phyloP scores from a whole-genome alignment of 2,888 invertebrate genomes.

The Bruchidius siliquastri region DNA sequence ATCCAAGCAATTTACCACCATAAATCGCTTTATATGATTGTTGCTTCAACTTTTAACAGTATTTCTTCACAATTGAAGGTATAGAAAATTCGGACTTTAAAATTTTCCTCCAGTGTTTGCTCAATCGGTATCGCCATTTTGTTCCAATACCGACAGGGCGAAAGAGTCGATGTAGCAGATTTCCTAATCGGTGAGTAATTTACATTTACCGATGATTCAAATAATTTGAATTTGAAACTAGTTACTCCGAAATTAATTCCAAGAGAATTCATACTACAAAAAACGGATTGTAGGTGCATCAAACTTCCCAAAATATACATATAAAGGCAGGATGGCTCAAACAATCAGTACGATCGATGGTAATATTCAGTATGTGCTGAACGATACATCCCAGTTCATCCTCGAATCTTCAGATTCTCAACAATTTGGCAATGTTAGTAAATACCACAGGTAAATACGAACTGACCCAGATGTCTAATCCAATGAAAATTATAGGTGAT shows the following conservation, averaged over 20 bases:
- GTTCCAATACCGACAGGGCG: not conserved
- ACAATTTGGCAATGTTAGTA: not conserved
- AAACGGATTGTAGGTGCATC: not conserved
- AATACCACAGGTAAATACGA: too few relatives aligned
- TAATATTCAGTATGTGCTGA: not conserved
- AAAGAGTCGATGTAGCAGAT: not conserved
- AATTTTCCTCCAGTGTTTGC: not conserved
- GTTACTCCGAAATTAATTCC: not conserved
- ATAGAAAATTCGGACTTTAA: not conserved
- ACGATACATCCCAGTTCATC: not conserved
- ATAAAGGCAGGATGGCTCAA: not conserved
- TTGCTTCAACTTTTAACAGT: not conserved
- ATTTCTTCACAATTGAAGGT: not conserved
- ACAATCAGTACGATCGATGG: not conserved
- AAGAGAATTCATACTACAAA: not conserved
- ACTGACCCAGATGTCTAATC: not conserved
- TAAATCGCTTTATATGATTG: not conserved
- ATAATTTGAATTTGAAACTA: not conserved
- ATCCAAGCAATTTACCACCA: too few relatives aligned
- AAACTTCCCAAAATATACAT: not conserved
- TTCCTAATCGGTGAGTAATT: not conserved
- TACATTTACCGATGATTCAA: not conserved
- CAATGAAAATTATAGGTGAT: not conserved
- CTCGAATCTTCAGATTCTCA: not conserved
- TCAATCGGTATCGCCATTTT: conserved; percentile 1